Conservation (phyloP, 2,113 vertebrate genomes). For the Charadrius vociferus region DNA sequence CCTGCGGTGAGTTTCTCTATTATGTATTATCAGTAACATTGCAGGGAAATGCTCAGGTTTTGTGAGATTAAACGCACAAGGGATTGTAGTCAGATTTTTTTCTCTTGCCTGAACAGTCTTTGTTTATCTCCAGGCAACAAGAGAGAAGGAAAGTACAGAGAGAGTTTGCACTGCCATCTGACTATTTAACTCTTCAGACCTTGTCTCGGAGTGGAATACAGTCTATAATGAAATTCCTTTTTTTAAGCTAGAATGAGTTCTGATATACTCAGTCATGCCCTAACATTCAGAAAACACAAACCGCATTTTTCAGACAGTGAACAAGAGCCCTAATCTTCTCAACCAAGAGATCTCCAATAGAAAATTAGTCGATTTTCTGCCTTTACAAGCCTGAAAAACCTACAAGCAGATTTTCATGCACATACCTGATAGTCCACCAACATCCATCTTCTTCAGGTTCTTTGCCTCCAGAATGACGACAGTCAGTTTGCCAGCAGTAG, state of each 20-base stretch:
- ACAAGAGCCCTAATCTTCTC: background rate
- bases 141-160: background rate
- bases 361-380: background rate
- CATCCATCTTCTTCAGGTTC: slow-evolving; percentile 99
- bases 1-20: background rate
- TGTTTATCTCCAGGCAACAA: slow-evolving; percentile 52
- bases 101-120: background rate
- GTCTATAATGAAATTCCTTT: background rate
- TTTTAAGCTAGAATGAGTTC: background rate
- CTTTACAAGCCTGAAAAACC: background rate
- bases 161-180: background rate
- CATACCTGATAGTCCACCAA: slow-evolving; percentile 95
- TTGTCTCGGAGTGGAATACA: background rate
- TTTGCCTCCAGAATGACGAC: slow-evolving; percentile 97
- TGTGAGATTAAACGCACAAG: slow-evolving; percentile 55
- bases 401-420: slow-evolving; percentile 6
- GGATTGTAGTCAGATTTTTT: background rate
- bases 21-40: background rate
- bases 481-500: slow-evolving; percentile 96
- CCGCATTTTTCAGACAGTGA: background rate
- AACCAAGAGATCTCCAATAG: background rate
- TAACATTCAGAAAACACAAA: slow-evolving; percentile 11
- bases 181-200: slow-evolving; percentile 19
- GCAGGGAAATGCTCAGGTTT: slow-evolving; percentile 26
- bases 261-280: background rate